Evolutionary conservation across 2,113 vertebrate genomes (phyloP).

Genomic region (Setophaga petechia): DNA sequence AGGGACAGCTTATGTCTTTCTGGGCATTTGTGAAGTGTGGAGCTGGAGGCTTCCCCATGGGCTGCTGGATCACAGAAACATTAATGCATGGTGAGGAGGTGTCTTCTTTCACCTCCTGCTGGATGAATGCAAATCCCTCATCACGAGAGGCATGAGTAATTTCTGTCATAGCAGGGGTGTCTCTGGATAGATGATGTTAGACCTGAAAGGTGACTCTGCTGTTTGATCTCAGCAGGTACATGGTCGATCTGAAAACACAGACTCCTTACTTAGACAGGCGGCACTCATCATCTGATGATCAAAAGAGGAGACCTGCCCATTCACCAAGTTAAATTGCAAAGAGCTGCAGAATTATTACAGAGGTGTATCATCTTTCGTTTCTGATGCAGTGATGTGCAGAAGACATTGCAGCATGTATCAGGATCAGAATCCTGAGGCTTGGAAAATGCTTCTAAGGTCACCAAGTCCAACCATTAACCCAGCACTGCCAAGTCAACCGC

Average conservation of each 20-base stretch:
- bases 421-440: background rate
- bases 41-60: background rate
- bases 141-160: fast-evolving
- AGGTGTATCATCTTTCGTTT: background rate
- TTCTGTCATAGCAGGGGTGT: background rate
- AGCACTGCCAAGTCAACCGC: background rate
- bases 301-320: background rate
- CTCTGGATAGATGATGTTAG: background rate
- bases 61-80: background rate
- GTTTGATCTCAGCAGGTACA: background rate
- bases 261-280: background rate
- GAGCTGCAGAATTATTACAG: background rate
- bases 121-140: background rate
- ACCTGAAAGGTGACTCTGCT: background rate
- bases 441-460: background rate
- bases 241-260: fast-evolving
- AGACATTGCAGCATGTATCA: background rate
- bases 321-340: background rate
- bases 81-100: background rate
- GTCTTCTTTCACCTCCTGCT: background rate
- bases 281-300: background rate
- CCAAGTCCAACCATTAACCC: background rate
- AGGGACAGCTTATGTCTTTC: background rate
- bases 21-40: background rate
- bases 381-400: background rate